Evolutionary conservation across 1,140 invertebrate genomes (phyloP), one percentile per base, ranked within the genome.

Genomic region (Lepidurus packardi): DNA sequence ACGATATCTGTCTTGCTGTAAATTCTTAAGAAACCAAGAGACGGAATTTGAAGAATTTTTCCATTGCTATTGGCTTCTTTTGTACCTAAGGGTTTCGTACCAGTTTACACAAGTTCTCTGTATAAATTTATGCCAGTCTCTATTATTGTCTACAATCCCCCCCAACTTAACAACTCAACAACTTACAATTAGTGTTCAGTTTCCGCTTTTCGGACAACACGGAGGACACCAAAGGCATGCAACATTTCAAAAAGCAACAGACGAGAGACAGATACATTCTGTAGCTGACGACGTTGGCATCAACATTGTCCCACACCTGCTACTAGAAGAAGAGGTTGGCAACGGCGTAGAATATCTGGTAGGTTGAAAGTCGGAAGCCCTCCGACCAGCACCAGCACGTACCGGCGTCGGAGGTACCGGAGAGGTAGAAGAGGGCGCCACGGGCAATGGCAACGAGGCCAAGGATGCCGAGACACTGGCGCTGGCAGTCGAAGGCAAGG

Each of bases 221-320:
- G n/a, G 43, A 4, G 7, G 21, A n/a, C 73, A 74, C 34, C 3
- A 25, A 16, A 75, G 11, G 74, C 13, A 75, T 34, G 24, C n/a
- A 73, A 73, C 11, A 42, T 42, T 34, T 75, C 24, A 24, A 75
- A 75, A 75, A 75, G 24, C 24, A 73, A n/a, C 65, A 73, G 65
- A 34, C 34, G 34, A 34, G 34, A 34, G 34, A 34, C 34, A 34
- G 34, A 34, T 34, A 4, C 34, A 34, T 34, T 34, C 34, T 34
- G 34, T 3, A 34, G 34, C 34, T 34, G 9, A 65, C 1, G 16
- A 16, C 9, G 16, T 9, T 21, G 53, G 21, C 53, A 65, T 65
- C 53, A 65, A 65, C 34, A 34, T 34, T 34, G 34, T 34, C 34
- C 53, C 53, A 65, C 53, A 65, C 53, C 53, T 65, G 53, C 53